phyloP scores from a whole-genome alignment of 1,140 invertebrate genomes.

The Euwallacea fornicatus region DNA sequence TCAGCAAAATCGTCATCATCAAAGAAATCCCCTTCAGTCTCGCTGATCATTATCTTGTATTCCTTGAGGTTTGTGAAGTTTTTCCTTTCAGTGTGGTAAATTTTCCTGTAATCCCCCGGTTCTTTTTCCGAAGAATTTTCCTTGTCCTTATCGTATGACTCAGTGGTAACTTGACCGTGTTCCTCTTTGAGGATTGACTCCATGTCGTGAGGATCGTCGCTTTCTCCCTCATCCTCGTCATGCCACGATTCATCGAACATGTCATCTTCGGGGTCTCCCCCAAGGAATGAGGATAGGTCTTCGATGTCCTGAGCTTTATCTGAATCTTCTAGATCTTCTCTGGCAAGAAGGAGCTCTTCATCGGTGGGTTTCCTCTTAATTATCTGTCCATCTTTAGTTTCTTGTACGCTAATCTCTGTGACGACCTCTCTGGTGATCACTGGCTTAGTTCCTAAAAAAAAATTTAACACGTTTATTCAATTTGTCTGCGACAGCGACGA shows the following conservation, averaged over 20 bases:
- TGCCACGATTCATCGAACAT: neutral
- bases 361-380: conserved; percentile 28
- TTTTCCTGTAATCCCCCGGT: conserved; percentile 21
- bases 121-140: neutral
- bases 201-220: conserved; percentile 21
- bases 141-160: neutral
- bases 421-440: conserved; percentile 8
- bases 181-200: conserved; percentile 16
- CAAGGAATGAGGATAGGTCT: conserved; percentile 12
- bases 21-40: conserved; percentile 29
- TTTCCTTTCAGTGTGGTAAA: conserved; percentile 15
- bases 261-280: conserved; percentile 1
- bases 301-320: conserved; percentile 9
- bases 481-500: conserved; percentile 3
- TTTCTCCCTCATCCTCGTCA: conserved; percentile 8
- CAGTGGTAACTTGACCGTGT: neutral
- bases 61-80: conserved; percentile 28
- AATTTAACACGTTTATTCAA: neutral
- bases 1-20: conserved; percentile 16
- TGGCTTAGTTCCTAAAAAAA: neutral
- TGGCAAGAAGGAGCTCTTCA: conserved; percentile 12
- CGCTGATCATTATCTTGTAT: conserved; percentile 25
- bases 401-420: conserved; percentile 30
- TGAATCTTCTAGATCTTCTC: neutral
- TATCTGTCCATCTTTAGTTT: conserved; percentile 24